A percentile compares a stretch with the other conserved stretches of the same genome.
Conservation (phyloP, 2,888 invertebrate species). For the Arrhopalites spinosus region DNA sequence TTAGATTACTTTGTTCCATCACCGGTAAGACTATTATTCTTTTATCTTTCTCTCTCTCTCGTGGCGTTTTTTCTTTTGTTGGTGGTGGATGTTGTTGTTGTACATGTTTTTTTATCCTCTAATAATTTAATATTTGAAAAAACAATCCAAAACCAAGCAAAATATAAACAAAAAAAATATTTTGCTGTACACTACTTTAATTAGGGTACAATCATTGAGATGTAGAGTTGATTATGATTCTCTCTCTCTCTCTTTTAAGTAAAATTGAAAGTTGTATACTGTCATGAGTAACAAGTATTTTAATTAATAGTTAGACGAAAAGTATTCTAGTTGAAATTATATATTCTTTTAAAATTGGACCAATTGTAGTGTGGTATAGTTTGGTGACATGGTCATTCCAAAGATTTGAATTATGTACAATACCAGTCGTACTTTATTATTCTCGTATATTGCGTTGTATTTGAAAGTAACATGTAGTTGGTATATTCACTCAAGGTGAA, state of each 20-base stretch:
- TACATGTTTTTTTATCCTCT: neutral
- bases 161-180: neutral
- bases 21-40: constrained; percentile 75
- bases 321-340: too few relatives aligned
- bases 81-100: too few relatives aligned
- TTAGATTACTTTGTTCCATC: constrained; percentile 94
- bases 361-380: too few relatives aligned
- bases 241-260: neutral
- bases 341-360: too few relatives aligned
- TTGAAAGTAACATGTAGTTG: too few relatives aligned
- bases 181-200: neutral
- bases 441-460: too few relatives aligned
- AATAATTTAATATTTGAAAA: neutral
- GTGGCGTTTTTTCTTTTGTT: neutral
- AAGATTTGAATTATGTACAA: too few relatives aligned
- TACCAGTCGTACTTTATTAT: too few relatives aligned
- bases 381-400: too few relatives aligned
- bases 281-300: neutral
- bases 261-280: neutral
- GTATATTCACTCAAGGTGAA: too few relatives aligned
- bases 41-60: neutral
- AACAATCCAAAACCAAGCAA: neutral
- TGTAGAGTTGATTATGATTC: neutral
- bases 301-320: neutral
- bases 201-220: neutral